These are phyloP conservation scores for Syndactyla subalaris DNA, from an alignment of 2,797 vertebrate species.

Conservation along the genomic window DNA sequence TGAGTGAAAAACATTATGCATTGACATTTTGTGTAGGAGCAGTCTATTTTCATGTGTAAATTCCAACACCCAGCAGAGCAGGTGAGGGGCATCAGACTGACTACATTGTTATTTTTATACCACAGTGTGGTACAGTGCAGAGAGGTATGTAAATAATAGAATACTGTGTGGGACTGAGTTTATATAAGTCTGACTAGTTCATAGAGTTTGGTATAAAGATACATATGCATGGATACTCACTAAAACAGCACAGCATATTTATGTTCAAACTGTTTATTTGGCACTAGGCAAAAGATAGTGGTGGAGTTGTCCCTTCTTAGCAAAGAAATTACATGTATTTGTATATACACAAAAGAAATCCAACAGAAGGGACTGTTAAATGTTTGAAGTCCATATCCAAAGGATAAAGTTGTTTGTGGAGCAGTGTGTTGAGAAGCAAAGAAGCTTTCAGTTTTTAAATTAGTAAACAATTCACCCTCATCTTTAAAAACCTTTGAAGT, in stretches of 20 bases:
- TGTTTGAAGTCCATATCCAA: background rate
- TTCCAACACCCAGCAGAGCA: background rate
- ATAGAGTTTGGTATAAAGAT: background rate
- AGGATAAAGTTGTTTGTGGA: background rate
- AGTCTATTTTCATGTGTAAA: background rate
- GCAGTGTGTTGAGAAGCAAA: background rate
- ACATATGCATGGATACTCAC: background rate
- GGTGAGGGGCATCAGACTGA: background rate
- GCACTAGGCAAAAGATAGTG: background rate
- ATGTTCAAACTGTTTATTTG: background rate
- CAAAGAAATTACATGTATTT: background rate
- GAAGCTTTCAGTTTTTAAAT: conserved; percentile 23
- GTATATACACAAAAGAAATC: background rate
- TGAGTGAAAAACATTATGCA: background rate
- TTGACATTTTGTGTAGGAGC: background rate
- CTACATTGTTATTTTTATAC: conserved; percentile 15
- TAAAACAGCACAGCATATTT: background rate
- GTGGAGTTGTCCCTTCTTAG: background rate
- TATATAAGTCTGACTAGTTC: conserved; percentile 5
- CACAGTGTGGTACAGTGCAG: background rate
- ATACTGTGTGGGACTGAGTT: background rate
- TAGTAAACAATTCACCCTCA: background rate
- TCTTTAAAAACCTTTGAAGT: conserved; percentile 44
- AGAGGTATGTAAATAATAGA: conserved; percentile 10
- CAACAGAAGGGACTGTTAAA: background rate